Percentiles rank a stretch among this genome's conserved stretches.
phyloP scores from a whole-genome alignment of 2,113 vertebrate genomes.

The Pagrus major region DNA sequence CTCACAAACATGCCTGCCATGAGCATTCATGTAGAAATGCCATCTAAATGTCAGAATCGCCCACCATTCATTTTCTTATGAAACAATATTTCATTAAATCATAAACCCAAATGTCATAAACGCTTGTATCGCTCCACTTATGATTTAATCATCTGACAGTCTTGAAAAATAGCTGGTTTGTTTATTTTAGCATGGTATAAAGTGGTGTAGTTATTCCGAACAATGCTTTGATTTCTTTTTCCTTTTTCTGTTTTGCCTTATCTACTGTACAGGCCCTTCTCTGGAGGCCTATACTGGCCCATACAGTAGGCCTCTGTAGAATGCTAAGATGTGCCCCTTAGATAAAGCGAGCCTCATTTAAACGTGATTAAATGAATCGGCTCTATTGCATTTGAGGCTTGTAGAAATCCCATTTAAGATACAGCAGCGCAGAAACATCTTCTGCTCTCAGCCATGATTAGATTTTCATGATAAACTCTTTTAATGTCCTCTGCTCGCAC shows the following conservation, averaged over 20 bases:
- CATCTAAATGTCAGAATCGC: constrained; percentile 73
- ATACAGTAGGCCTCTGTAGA: not conserved
- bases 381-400: constrained; percentile 39
- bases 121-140: not conserved
- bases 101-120: constrained; percentile 49
- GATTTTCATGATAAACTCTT: constrained; percentile 55
- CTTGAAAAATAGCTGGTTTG: not conserved
- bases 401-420: constrained; percentile 55
- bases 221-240: not conserved
- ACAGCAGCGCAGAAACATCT: constrained; percentile 23
- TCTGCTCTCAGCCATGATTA: constrained; percentile 40
- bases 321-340: constrained; percentile 18
- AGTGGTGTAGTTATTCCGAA: not conserved
- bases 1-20: not conserved
- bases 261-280: not conserved
- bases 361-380: constrained; percentile 46
- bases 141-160: constrained; percentile 10
- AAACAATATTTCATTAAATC: constrained; percentile 44
- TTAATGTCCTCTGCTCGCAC: constrained; percentile 12
- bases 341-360: constrained; percentile 53
- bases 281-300: not conserved
- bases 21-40: constrained; percentile 62
- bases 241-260: not conserved
- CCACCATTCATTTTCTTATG: constrained; percentile 44
- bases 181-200: not conserved